These are phyloP conservation scores for Hypanus sabinus DNA, from an alignment of 2,113 vertebrate species.

Conservation along the genomic window DNA sequence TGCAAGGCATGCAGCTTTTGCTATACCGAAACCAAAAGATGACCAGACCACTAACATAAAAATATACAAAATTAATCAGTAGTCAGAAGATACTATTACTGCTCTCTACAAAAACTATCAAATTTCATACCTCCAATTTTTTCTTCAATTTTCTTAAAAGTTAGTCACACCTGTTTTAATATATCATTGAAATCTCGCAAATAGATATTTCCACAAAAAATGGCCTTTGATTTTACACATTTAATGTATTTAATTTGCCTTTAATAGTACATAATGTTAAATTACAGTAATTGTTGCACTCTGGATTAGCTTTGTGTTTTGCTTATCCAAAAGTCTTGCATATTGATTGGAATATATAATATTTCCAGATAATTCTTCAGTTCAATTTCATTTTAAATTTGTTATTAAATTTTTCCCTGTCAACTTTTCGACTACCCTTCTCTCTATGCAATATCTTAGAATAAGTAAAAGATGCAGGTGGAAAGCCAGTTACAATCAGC, in stretches of 20 bases:
- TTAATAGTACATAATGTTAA: neutral
- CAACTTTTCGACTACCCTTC: neutral
- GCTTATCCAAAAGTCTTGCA: neutral
- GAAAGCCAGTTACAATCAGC: neutral
- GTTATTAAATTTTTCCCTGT: neutral
- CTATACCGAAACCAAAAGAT: neutral
- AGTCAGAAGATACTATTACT: neutral
- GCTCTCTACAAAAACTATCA: neutral
- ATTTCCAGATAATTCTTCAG: neutral
- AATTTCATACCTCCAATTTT: neutral
- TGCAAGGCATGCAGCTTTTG: conserved; percentile 51
- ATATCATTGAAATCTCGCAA: neutral
- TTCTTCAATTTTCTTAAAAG: neutral
- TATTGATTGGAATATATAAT: neutral
- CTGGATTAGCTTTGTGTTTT: neutral
- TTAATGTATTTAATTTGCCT: neutral
- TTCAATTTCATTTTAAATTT: conserved; percentile 3
- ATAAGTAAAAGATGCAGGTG: conserved; percentile 12
- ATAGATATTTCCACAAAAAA: neutral
- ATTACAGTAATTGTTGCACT: neutral
- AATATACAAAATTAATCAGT: neutral
- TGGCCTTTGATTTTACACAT: neutral
- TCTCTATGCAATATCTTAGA: neutral
- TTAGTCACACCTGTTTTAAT: neutral
- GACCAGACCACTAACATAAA: neutral